Evolutionary conservation across 2,888 invertebrate genomes (phyloP).

Genomic region (Leptinotarsa juncta): DNA sequence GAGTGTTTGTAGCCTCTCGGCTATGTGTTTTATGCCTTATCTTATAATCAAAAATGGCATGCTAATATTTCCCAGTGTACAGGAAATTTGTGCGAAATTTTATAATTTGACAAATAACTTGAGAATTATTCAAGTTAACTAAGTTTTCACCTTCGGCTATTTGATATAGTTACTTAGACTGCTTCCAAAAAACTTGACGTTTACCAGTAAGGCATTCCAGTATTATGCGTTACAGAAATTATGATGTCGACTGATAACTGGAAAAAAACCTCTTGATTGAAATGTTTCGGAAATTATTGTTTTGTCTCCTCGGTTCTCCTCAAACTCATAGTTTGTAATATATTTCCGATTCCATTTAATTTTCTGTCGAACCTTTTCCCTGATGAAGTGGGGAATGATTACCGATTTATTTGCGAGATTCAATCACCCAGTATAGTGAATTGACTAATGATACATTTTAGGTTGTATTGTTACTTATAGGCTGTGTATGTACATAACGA

Average conservation of each 20-base stretch:
- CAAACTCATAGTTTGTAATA: slow-evolving; percentile 4
- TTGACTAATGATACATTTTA: slow-evolving; percentile 39
- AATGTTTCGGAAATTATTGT: not conserved
- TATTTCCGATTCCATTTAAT: slow-evolving; percentile 28
- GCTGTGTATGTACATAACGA: slow-evolving; percentile 65
- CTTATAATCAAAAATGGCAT: slow-evolving; percentile 14
- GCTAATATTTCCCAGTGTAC: not conserved
- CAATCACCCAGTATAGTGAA: slow-evolving; percentile 29
- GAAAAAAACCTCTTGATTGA: not conserved
- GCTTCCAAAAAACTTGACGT: not conserved
- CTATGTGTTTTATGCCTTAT: slow-evolving; percentile 3
- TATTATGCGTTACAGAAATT: not conserved
- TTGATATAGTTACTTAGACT: not conserved
- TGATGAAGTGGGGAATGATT: slow-evolving; percentile 31
- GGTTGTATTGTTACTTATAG: slow-evolving; percentile 62
- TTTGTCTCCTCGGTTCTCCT: no score
- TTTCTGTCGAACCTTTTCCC: slow-evolving; percentile 17
- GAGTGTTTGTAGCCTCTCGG: not conserved
- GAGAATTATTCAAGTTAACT: not conserved
- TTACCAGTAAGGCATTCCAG: slow-evolving; percentile 5
- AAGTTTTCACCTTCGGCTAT: no score
- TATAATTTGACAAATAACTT: not conserved
- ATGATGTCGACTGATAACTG: not conserved
- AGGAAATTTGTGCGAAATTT: no score
- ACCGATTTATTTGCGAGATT: slow-evolving; percentile 29